Evolutionary conservation across 2,113 vertebrate genomes (phyloP).

Genomic region (Melanerpes aurifrons): DNA sequence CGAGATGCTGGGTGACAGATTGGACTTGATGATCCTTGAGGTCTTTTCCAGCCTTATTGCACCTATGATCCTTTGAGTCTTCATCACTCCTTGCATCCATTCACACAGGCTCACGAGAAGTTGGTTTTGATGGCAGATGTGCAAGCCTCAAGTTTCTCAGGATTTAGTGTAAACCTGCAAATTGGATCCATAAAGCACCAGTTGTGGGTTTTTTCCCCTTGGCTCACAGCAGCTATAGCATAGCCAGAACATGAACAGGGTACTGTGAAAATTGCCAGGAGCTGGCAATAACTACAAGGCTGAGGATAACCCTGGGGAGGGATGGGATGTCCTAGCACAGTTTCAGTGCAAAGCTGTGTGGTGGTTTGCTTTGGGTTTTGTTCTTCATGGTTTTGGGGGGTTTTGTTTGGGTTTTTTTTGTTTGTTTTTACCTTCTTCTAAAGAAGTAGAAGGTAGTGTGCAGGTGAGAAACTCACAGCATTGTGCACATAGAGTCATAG

Average conservation of each 20-base stretch:
- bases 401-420: too few relatives aligned
- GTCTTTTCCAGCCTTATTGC: too few relatives aligned
- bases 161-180: not conserved
- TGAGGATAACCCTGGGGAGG: not conserved
- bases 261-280: not conserved
- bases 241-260: not conserved
- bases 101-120: not conserved
- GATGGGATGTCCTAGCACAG: not conserved
- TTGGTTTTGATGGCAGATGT: not conserved
- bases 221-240: not conserved
- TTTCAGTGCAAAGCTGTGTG: not conserved
- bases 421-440: not conserved
- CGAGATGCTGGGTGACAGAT: too few relatives aligned
- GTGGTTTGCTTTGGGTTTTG: fast-evolving
- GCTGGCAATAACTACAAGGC: not conserved
- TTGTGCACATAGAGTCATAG: not conserved
- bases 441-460: fast-evolving
- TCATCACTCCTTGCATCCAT: not conserved
- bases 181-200: not conserved
- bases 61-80: not conserved
- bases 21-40: too few relatives aligned
- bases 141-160: not conserved
- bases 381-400: too few relatives aligned
- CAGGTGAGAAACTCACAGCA: too few relatives aligned
- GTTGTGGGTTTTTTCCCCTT: not conserved